A percentile compares a stretch with the other conserved stretches of the same genome.
phyloP scores from a whole-genome alignment of 2,888 invertebrate species.

The Ophraella communa region DNA sequence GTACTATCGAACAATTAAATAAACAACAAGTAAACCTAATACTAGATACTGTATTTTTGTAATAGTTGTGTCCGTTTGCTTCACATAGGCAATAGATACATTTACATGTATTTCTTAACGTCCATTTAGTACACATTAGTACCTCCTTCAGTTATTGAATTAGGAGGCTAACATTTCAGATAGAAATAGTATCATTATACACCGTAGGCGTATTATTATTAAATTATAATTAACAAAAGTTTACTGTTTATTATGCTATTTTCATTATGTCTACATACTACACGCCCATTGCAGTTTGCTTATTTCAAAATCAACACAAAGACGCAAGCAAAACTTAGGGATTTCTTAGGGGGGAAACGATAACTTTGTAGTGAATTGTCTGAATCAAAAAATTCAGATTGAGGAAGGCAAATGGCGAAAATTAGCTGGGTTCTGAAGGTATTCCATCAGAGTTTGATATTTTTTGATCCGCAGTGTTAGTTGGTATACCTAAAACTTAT shows the following conservation, averaged over 20 bases:
- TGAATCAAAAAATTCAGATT: no score
- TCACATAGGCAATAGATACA: conserved; percentile 29
- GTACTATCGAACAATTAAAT: no score
- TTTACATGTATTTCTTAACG: conserved; percentile 24
- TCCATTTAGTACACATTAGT: conserved; percentile 32
- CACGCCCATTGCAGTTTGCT: neutral
- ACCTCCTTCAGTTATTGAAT: conserved; percentile 22
- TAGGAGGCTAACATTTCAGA: conserved; percentile 20
- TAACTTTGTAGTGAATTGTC: no score
- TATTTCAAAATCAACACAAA: no score
- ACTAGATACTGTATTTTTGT: neutral
- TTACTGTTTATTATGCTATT: neutral
- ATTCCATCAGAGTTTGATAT: no score
- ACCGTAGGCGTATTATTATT: conserved; percentile 15
- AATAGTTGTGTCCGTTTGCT: conserved; percentile 34
- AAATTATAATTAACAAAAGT: conserved; percentile 3
- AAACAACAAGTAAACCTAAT: no score
- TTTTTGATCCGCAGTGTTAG: no score
- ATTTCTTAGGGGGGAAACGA: no score
- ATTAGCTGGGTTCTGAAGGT: no score
- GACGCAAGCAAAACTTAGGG: no score
- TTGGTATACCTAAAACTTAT: no score
- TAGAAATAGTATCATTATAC: conserved; percentile 8
- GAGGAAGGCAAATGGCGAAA: no score
- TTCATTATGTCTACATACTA: neutral